Conservation (phyloP, 1,140 invertebrate species). For the Zaprionus africanus region DNA sequence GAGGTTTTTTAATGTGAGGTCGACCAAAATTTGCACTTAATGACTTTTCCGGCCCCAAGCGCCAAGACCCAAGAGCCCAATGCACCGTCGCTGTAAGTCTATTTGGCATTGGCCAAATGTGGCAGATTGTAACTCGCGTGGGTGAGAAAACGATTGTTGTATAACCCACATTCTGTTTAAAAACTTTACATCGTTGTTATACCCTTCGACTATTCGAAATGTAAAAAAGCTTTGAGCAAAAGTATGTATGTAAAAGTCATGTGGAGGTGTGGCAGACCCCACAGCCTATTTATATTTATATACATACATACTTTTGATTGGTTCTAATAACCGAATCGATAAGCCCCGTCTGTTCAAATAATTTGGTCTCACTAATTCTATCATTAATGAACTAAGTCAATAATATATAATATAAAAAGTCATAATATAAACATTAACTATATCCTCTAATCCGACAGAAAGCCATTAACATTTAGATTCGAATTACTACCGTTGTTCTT, state of each 20-base stretch:
- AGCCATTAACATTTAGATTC: no score
- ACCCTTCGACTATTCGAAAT: background rate
- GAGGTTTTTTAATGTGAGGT: constrained; percentile 39
- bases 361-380: background rate
- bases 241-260: background rate
- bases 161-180: constrained; percentile 25
- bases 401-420: no score
- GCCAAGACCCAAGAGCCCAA: constrained; percentile 25
- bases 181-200: constrained; percentile 22
- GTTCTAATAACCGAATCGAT: background rate
- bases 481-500: no score
- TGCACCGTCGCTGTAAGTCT: constrained; percentile 24
- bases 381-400: background rate
- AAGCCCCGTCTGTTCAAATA: background rate
- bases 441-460: no score
- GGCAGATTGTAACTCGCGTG: constrained; percentile 31
- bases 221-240: background rate
- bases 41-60: constrained; percentile 36
- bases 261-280: constrained; percentile 1
- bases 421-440: no score
- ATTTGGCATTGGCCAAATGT: constrained; percentile 50
- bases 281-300: background rate
- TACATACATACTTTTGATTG: no score
- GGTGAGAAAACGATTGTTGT: constrained; percentile 38
- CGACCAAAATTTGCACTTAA: constrained; percentile 38